Evolutionary conservation across 2,888 invertebrate species (phyloP).

Genomic region (Harpalus rubripes): DNA sequence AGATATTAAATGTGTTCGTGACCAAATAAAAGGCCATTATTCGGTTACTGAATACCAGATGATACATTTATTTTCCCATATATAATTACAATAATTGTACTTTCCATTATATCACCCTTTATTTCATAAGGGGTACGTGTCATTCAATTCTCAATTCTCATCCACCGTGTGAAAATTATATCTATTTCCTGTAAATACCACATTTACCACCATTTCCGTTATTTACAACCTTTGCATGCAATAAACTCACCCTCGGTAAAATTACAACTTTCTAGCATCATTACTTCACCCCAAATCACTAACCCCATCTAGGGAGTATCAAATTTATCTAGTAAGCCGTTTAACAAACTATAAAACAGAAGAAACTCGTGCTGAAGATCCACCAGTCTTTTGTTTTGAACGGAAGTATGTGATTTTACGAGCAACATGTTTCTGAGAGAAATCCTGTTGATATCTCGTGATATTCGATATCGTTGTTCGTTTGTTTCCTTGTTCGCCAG

Average conservation of each 20-base stretch:
- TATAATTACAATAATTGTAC: not conserved
- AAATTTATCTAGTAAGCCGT: slow-evolving; percentile 55
- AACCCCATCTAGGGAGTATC: slow-evolving; percentile 47
- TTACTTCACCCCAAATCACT: slow-evolving; percentile 18
- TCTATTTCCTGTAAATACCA: slow-evolving; percentile 26
- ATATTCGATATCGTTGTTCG: slow-evolving; percentile 43
- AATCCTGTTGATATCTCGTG: slow-evolving; percentile 15
- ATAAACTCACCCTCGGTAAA: slow-evolving; percentile 25
- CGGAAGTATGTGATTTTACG: slow-evolving; percentile 33
- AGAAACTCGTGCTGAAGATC: slow-evolving; percentile 39
- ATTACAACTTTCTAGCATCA: slow-evolving; percentile 26
- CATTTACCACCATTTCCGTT: slow-evolving; percentile 37
- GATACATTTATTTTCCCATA: not conserved
- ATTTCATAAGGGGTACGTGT: not conserved
- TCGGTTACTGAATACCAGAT: not conserved
- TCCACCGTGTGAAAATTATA: slow-evolving; percentile 45
- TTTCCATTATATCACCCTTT: not conserved
- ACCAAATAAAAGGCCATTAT: not conserved
- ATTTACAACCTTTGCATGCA: slow-evolving; percentile 19
- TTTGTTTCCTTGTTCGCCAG: slow-evolving; percentile 21
- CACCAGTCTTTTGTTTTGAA: slow-evolving; percentile 43
- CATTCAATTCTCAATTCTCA: not conserved
- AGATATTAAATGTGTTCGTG: not conserved
- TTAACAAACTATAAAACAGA: slow-evolving; percentile 50
- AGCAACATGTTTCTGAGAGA: slow-evolving; percentile 35